Base-by-base conservation (phyloP, 2,113 vertebrate species). In the Nycticryphes semicollaris region DNA sequence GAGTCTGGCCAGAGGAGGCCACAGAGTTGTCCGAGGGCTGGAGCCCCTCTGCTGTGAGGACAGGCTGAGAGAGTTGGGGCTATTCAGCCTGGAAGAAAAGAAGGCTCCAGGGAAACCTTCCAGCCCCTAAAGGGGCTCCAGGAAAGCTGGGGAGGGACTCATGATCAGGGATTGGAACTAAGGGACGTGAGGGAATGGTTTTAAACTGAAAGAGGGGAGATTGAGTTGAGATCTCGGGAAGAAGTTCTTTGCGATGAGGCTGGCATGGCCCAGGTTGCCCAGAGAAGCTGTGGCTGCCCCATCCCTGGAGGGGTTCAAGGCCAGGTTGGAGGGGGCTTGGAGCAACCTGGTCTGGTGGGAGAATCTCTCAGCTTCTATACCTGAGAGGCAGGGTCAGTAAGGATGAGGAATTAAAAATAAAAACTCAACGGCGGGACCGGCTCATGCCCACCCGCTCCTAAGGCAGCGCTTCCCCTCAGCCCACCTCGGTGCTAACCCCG, bases 331-430 rank as follows among this genome's bases (percentile, higher is more conserved):
- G 3, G 22, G 21, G 22, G 9, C 59, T 60, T 37, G 6, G 59
- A 37, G 23, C 59, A 16, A 24, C 59, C 22, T 57, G 30, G 54
- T 3, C 18, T 33, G 18, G 54, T 12, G 31, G 30, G 18, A 57
- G 53, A 27, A 27, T 30, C 14, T 54, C 28, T 27, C 47, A n/a
- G 23, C 47, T 14, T 28, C 16, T 39, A 5, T 4, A 1, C 4
- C 10, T 7, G 8, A 39, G 7, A 8, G 13, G 6, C 6, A 7
- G 22, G 10, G 12, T 7, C 31, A 19, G 23, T 4, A 7, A 8
- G 5, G 39, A 18, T 2, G 25, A 21, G 1, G 22, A 15, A 11
- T 4, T 7, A 48, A 57, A 23, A 14, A 14, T 13, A 25, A 62
- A 35, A 41, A 7, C 6, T 39, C 39, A 39, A 39, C 39, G 39